phyloP scores from a whole-genome alignment of 2,797 vertebrate genomes.

The Syngnathus acus region DNA sequence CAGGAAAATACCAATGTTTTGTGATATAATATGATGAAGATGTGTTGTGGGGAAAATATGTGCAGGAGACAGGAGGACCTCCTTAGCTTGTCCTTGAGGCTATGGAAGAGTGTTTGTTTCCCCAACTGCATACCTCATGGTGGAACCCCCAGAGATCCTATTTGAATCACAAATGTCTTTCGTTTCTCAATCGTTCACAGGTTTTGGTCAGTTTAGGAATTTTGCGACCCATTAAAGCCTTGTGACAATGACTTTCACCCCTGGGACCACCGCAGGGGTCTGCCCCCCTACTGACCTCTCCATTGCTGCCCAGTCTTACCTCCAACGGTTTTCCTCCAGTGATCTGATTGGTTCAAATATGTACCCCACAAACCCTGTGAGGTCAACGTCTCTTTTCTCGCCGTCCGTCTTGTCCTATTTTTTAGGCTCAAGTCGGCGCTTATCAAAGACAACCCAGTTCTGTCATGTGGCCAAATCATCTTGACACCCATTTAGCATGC shows the following conservation, averaged over 20 bases:
- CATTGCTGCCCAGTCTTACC: slow-evolving; percentile 33
- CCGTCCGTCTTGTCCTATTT: slow-evolving; percentile 38
- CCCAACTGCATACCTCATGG: slow-evolving; percentile 37
- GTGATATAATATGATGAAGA: not conserved
- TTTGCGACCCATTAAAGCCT: slow-evolving; percentile 51
- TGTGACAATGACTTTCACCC: slow-evolving; percentile 66
- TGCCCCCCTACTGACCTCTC: slow-evolving; percentile 55
- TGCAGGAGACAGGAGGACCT: slow-evolving; percentile 25
- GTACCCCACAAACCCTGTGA: slow-evolving; percentile 29
- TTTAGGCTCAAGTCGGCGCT: slow-evolving; percentile 50
- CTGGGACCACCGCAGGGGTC: slow-evolving; percentile 46
- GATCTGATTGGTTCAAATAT: slow-evolving; percentile 45
- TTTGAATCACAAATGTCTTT: slow-evolving; percentile 68
- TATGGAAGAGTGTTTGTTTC: slow-evolving; percentile 46
- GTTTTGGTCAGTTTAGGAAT: slow-evolving; percentile 62
- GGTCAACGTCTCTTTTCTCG: slow-evolving; percentile 53
- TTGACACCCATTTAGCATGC: slow-evolving; percentile 73
- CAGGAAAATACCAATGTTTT: not conserved
- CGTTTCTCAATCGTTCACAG: slow-evolving; percentile 54
- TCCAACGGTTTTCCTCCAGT: slow-evolving; percentile 18
- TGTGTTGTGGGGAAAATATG: slow-evolving; percentile 40
- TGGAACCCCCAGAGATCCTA: slow-evolving; percentile 42
- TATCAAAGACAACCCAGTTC: slow-evolving; percentile 63
- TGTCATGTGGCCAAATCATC: slow-evolving; percentile 69
- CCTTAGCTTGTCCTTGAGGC: slow-evolving; percentile 1